Evolutionary conservation across 30 jellyfish, hydroid and myxozoan species (phyloP).

Genomic region (Turritopsis rubra): DNA sequence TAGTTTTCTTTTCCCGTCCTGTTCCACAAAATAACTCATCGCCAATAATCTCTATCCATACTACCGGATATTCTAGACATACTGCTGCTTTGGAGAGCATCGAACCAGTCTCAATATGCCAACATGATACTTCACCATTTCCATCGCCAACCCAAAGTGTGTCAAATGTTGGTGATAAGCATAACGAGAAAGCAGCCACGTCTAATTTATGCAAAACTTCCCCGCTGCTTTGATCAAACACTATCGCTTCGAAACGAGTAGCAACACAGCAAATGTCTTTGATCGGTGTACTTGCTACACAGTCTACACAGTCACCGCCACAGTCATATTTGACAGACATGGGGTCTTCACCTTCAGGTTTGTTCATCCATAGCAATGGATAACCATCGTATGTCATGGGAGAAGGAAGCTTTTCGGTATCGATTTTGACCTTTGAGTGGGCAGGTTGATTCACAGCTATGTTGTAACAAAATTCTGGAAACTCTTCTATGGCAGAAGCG

Average conservation of each 20-base stretch:
- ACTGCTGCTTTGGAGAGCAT: background rate
- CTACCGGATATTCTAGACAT: background rate
- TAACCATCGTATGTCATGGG: background rate
- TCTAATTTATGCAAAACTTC: background rate
- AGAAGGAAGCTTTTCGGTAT: background rate
- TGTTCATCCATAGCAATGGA: background rate
- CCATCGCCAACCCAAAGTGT: background rate
- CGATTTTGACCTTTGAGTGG: background rate
- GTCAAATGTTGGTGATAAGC: background rate
- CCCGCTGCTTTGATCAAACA: background rate
- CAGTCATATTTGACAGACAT: background rate
- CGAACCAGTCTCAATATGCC: conserved; percentile 1
- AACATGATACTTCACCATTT: background rate
- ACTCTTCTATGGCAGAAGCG: background rate
- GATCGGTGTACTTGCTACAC: background rate
- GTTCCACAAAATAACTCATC: background rate
- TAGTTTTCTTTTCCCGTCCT: background rate
- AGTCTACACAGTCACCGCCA: background rate
- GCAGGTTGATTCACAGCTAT: background rate
- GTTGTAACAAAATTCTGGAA: conserved; percentile 1
- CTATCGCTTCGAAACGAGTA: background rate
- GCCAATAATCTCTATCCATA: background rate
- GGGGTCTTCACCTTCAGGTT: background rate
- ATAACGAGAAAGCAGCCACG: background rate
- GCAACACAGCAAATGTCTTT: background rate